A percentile compares a stretch with the other conserved stretches of the same genome.
These are phyloP conservation scores for Cotesia vestalis DNA, from an alignment of 1,140 invertebrate genomes.

Conservation along the genomic window DNA sequence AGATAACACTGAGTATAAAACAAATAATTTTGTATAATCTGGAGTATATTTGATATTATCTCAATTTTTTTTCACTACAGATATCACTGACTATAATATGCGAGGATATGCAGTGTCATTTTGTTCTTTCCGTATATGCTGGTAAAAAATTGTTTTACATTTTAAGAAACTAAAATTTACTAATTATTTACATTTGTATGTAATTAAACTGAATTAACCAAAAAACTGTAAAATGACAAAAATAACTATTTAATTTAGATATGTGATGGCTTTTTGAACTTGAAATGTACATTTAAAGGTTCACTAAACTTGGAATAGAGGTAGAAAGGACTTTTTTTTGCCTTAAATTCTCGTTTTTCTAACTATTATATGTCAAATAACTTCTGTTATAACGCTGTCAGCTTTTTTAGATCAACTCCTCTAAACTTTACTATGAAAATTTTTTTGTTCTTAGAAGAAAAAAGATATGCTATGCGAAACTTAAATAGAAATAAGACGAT, in stretches of 20 bases:
- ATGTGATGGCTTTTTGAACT: background rate
- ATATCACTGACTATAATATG: too few relatives aligned
- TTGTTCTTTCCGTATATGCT: too few relatives aligned
- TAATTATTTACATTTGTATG: too few relatives aligned
- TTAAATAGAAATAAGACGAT: constrained; percentile 5
- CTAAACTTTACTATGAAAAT: constrained; percentile 37
- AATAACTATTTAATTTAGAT: constrained; percentile 4
- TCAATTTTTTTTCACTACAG: too few relatives aligned
- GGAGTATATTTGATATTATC: too few relatives aligned
- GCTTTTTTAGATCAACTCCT: constrained; percentile 31
- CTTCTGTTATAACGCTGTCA: constrained; percentile 22
- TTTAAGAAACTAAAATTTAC: constrained; percentile 8
- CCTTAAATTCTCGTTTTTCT: constrained; percentile 10
- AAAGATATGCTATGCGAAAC: background rate
- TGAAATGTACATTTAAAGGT: background rate
- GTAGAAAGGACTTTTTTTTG: too few relatives aligned
- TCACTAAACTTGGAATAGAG: background rate
- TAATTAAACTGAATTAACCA: constrained; percentile 10
- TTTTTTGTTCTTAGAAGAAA: constrained; percentile 6
- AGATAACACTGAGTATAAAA: too few relatives aligned
- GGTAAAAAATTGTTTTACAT: background rate
- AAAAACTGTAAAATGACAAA: background rate
- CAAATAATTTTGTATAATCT: too few relatives aligned
- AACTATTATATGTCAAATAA: constrained; percentile 30
- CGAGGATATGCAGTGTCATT: too few relatives aligned